Base-by-base conservation (phyloP, 30 jellyfish, hydroid and myxozoan genomes). In the Sanderia malayensis region DNA sequence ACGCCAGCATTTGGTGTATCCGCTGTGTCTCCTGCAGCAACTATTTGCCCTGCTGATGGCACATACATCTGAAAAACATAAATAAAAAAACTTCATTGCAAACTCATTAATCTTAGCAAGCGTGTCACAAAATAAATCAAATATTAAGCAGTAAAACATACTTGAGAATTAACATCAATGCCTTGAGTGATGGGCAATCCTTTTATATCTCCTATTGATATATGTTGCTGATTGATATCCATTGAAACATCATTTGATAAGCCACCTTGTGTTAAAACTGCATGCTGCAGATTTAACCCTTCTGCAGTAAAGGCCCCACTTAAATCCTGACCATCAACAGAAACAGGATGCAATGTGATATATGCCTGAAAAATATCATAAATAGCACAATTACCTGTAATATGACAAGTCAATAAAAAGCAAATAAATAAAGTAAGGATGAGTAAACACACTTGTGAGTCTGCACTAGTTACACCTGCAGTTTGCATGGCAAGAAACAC, bases 401-500 rank as follows among this genome's bases (percentile, higher is more conserved):
- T n/a, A n/a, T n/a, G n/a, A n/a, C n/a, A n/a, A n/a, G n/a, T n/a
- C n/a, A n/a, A n/a, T n/a, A n/a, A n/a, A n/a, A n/a, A n/a, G n/a
- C n/a, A n/a, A n/a, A n/a, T n/a, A n/a, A n/a, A n/a, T n/a, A n/a
- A n/a, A n/a, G n/a, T n/a, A n/a, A n/a, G n/a, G n/a, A n/a, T n/a
- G n/a, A n/a, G n/a, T n/a, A n/a, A n/a, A n/a, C n/a, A n/a, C 31
- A 76, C 88, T 74, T 88, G 97, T 18, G 95, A 92, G 44, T 82
- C 97, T 47, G 83, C 90, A 2, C 85, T 78, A 0, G 94, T 31
- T 25, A 82, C 71, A 33, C 80, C 79, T 20, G 94, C 89, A 29
- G 95, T 83, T 46, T 89, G 97, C 97, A 89, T 89, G 6, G 97
- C 97, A 28, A 89, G 86, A 60, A 67, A 89, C 31, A 89, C 91